Evolutionary conservation across 2,888 invertebrate species (phyloP), one percentile per base, ranked within the genome.

Genomic region (Lissocephala sabroskyi): DNA sequence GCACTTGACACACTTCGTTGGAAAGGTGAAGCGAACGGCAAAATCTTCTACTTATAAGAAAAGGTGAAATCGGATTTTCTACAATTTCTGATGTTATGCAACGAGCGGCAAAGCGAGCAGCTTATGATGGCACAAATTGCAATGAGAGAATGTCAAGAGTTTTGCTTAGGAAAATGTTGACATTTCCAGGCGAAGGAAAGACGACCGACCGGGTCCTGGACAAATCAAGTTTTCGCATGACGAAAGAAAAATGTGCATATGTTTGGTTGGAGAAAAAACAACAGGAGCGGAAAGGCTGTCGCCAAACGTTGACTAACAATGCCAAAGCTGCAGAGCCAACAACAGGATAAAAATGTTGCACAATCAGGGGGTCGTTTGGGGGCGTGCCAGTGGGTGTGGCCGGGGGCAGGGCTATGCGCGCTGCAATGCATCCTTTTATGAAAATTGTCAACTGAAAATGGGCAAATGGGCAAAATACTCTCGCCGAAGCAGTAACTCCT

Each of bases 191-290:
- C 56, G 57, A 32, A 29, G 39, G 11, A 23, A 23, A 5, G 7
- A 3, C 23, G 4, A 23, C 3, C 13, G 13, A 11, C 2, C 16
- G n/a, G 17, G 23, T 23, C 7, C 23, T 23, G 7, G 23, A 23
- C 65, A 70, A 70, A 70, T 70, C 75, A 65, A 65, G 75, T 55
- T 56, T 54, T 62, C 67, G 71, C 71, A 74, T 65, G 71, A 66
- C 71, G 62, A 55, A 43, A 28, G 40, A 57, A 51, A 64, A 59
- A 57, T 65, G 59, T 62, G 57, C 53, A 54, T 51, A 36, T 46
- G 52, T 45, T 49, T 51, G 59, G 51, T 48, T 49, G 37, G 47
- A 54, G 43, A 42, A 48, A 30, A 29, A 14, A 35, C 35, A 46
- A 41, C 7, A 28, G 14, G 11, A 39, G 1, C 16, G 14, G 10